Conservation (phyloP, 1,140 invertebrate genomes). For the Rhynchophorus ferrugineus region DNA sequence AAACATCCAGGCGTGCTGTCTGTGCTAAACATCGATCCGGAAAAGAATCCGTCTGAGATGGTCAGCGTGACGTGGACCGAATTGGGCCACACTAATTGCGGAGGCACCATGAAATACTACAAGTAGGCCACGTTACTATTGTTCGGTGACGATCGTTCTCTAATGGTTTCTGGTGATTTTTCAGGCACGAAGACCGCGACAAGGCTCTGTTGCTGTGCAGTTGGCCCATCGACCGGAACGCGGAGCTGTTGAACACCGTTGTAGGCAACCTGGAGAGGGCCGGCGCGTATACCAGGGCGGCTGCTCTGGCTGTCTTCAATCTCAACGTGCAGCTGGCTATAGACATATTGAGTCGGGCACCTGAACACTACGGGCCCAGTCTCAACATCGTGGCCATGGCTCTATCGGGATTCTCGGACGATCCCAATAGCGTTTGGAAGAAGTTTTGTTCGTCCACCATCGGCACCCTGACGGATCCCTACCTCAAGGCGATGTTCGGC, state of each 20-base stretch:
- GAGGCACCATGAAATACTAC: conserved; percentile 37
- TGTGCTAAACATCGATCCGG: conserved; percentile 49
- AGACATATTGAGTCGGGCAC: conserved; percentile 70
- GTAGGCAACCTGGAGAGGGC: conserved; percentile 55
- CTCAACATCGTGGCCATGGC: conserved; percentile 76
- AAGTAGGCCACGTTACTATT: conserved; percentile 27
- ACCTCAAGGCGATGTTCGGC: conserved; percentile 84
- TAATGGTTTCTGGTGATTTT: conserved; percentile 22
- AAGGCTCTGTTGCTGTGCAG: conserved; percentile 78
- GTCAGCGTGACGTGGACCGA: conserved; percentile 48
- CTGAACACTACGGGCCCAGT: conserved; percentile 41
- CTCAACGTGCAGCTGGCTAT: conserved; percentile 76
- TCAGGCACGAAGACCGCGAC: conserved; percentile 66
- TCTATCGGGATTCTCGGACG: conserved; percentile 79
- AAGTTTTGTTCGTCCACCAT: conserved; percentile 67
- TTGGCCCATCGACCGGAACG: conserved; percentile 70
- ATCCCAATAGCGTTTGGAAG: conserved; percentile 73
- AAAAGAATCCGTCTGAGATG: conserved; percentile 47
- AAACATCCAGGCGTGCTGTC: conserved; percentile 65
- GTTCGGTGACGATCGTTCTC: neutral
- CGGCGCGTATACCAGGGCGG: conserved; percentile 69
- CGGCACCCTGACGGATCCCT: conserved; percentile 73
- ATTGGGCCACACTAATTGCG: conserved; percentile 37
- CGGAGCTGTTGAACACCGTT: conserved; percentile 41
- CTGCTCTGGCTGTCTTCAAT: conserved; percentile 86